Base-by-base conservation (phyloP, 2,888 invertebrate species). In the Sericinus montela region DNA sequence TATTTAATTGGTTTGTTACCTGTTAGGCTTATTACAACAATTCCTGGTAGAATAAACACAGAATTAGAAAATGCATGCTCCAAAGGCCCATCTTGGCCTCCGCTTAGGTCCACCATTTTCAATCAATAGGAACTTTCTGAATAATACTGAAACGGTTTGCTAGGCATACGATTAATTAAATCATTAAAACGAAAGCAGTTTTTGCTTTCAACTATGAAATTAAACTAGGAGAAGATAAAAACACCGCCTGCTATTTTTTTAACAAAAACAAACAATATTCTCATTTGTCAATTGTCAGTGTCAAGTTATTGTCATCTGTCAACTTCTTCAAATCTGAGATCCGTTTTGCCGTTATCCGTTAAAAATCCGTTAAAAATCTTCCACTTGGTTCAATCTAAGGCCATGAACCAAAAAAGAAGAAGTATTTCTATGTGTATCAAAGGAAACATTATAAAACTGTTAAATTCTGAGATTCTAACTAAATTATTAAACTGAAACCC, bases 61-160 rank as follows among this genome's bases (percentile, higher is more conserved):
- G 93, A 89, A 83, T 97, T 96, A 56, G 95, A 95, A 84, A 97
- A 96, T 59, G 95, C 95, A 80, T 96, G 95, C 75, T 96, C 95
- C 67, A 95, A 91, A 0, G 94, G 95, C 6, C 94, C 94, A 63
- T 95, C 95, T 52, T 93, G 91, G 40, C 93, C 93, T 15, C 94
- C 94, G 54, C 94, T 93, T 67, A 96, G 89, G 81, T 97, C 96
- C 57, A 96, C 96, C 97, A 97, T 97, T 75, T 77, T 91, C 44
- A 30, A 48, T 23, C 60, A 76, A 75, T 75, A 75, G 71, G 62
- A 60, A 44, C 53, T 45, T 46, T 3, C 19, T 19, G 5, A 28
- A 5, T 67, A 75, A 75, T 74, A 75, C 69, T 73, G 70, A 25
- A 53, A 50, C 51, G 65, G 59, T 57, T 53, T 16, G 44, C 32